Evolutionary conservation across 2,113 vertebrate genomes (phyloP), one percentile per base, ranked within the genome.

Genomic region (Cynoglossus semilaevis): DNA sequence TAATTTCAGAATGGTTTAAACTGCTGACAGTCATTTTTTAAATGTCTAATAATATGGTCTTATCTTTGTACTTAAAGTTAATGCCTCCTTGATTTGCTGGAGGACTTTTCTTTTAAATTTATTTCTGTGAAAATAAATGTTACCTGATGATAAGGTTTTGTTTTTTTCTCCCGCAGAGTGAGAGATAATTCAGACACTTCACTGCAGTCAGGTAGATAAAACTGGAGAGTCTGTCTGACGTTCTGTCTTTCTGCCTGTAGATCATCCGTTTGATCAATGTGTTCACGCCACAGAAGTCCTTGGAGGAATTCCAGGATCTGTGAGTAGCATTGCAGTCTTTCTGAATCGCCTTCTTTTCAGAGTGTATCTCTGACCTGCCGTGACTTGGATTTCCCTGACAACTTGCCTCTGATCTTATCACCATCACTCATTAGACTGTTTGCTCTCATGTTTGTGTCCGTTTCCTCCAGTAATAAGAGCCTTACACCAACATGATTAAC

Each of bases 301-400:
- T 98, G 89, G 96, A 98, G 90, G 96, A 98, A 87, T 98, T 98
- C 91, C 96, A 98, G 89, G 96, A 98, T 90, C 93, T 98, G 96
- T 98, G 92, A 96, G 96, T 96, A 56, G 44, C 63, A 46, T 50
- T 55, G 15, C 10, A 62, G 40, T 13, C 8, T 49, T 35, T 63
- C 12, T 9, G 37, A 12, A 12, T 29, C 22, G 6, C 6, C 22
- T 29, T 29, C 22, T 29, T 29, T 29, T 29, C 22, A 29, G 22
- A 29, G 22, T 29, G 22, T 29, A 2, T 29, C 22, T 29, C 22
- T 29, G 22, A 6, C 22, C 22, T 29, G 37, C 2, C 1, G 37
- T 38, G 37, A 38, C 8, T 38, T 38, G 37, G 12, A 38, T 38
- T 41, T 41, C 4, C 14, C 10, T 38, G 37, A 10, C 12, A 29